Conservation (phyloP, 2,797 vertebrate species). For the Chelon auratus region DNA sequence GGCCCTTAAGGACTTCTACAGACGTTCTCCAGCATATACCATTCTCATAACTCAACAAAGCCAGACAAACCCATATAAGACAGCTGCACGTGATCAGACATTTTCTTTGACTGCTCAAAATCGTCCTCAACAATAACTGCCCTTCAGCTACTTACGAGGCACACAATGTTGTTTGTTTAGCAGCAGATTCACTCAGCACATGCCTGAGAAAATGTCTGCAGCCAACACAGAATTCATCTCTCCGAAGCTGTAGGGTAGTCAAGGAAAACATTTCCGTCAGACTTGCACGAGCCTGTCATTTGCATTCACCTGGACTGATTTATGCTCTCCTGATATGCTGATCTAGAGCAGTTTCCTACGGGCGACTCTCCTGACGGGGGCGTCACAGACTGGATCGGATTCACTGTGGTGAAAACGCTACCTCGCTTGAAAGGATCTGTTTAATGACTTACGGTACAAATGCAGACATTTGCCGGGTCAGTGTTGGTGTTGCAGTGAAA, state of each 20-base stretch:
- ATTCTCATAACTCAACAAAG: background rate
- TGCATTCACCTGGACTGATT: slow-evolving; percentile 27
- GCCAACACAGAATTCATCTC: slow-evolving; percentile 26
- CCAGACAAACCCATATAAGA: background rate
- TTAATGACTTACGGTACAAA: slow-evolving; percentile 13
- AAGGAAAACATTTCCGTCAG: slow-evolving; percentile 21
- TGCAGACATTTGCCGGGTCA: background rate
- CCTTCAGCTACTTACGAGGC: slow-evolving; percentile 5
- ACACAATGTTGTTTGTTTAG: slow-evolving; percentile 16
- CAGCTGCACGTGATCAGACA: background rate
- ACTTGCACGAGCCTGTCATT: slow-evolving; percentile 65
- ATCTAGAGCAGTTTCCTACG: slow-evolving; percentile 19
- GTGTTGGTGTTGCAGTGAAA: slow-evolving; percentile 21
- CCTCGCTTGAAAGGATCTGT: background rate
- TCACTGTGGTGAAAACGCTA: background rate
- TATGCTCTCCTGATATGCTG: slow-evolving; percentile 9
- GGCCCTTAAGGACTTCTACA: too few species aligned
- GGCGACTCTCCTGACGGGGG: slow-evolving; percentile 6
- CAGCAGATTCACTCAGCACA: slow-evolving; percentile 10
- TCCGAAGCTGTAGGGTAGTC: slow-evolving; percentile 39
- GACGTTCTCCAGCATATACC: background rate
- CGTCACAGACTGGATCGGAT: slow-evolving; percentile 7
- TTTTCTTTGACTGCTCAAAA: background rate
- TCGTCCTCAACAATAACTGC: background rate
- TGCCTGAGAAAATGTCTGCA: slow-evolving; percentile 32